These are phyloP conservation scores for Entomyzon cyanotis DNA, from an alignment of 2,113 vertebrate genomes.

Conservation along the genomic window DNA sequence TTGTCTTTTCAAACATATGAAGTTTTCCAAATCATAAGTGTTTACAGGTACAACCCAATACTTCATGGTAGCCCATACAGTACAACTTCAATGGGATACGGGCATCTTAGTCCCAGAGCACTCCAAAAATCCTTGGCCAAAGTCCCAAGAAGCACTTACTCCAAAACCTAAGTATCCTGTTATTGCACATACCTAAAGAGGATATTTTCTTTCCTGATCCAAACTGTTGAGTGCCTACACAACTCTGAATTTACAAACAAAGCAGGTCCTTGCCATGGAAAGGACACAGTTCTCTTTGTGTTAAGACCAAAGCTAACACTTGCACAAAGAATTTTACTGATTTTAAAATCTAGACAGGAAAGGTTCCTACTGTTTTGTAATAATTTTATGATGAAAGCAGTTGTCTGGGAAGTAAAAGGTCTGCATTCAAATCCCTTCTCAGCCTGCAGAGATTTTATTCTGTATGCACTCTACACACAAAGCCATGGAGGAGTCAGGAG, in stretches of 20 bases:
- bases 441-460: neutral
- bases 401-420: neutral
- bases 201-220: neutral
- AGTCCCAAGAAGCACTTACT: conserved; percentile 24
- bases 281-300: neutral
- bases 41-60: neutral
- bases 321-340: neutral
- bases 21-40: neutral
- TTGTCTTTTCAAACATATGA: neutral
- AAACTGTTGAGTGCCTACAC: neutral
- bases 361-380: neutral
- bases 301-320: neutral
- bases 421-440: neutral
- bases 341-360: neutral
- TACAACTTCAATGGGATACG: neutral
- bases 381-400: neutral
- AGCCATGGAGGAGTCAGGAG: neutral
- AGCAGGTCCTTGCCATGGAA: neutral
- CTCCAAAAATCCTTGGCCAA: conserved; percentile 24
- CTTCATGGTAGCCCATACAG: neutral
- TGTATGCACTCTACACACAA: neutral
- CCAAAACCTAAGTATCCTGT: conserved; percentile 8
- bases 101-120: neutral
- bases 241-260: neutral
- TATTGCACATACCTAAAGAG: neutral